Percentiles rank a stretch among this genome's conserved stretches.
These are phyloP conservation scores for Ariopsis seemanni DNA, from an alignment of 2,113 vertebrate species.

Conservation along the genomic window DNA sequence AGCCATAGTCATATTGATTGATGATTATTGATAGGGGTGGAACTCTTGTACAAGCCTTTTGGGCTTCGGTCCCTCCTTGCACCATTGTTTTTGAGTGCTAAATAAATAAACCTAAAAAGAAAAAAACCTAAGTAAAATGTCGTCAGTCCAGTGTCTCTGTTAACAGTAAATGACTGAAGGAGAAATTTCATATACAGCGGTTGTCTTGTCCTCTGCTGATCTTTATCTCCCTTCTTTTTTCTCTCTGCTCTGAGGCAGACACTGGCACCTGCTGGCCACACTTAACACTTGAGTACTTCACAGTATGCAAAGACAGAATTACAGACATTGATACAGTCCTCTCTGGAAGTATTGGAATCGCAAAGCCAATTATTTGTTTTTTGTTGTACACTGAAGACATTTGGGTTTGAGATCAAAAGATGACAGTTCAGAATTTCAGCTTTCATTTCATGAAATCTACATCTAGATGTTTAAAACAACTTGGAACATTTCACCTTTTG, in stretches of 20 bases:
- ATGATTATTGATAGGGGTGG: too few relatives aligned
- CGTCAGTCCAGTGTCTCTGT: not conserved
- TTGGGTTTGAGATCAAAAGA: not conserved
- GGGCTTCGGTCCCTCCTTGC: too few relatives aligned
- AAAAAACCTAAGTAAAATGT: too few relatives aligned
- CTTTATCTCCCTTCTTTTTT: not conserved
- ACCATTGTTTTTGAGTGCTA: too few relatives aligned
- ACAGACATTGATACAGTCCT: not conserved
- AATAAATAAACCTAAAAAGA: too few relatives aligned
- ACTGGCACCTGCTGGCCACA: conserved; percentile 71
- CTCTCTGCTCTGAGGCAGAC: not conserved
- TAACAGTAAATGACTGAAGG: not conserved
- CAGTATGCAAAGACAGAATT: not conserved
- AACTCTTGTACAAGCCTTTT: too few relatives aligned
- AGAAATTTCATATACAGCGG: not conserved
- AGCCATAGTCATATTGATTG: too few relatives aligned
- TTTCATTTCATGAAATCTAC: not conserved
- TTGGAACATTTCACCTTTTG: not conserved
- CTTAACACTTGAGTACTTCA: not conserved
- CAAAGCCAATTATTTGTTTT: not conserved
- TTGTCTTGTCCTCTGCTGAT: not conserved
- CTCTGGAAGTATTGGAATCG: not conserved
- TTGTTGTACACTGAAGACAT: not conserved
- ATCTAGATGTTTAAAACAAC: not conserved
- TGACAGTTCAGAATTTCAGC: not conserved